Percentiles rank a stretch among this genome's conserved stretches.
These are phyloP conservation scores for Zosterops hypoxanthus DNA, from an alignment of 2,113 vertebrate species.

Conservation along the genomic window DNA sequence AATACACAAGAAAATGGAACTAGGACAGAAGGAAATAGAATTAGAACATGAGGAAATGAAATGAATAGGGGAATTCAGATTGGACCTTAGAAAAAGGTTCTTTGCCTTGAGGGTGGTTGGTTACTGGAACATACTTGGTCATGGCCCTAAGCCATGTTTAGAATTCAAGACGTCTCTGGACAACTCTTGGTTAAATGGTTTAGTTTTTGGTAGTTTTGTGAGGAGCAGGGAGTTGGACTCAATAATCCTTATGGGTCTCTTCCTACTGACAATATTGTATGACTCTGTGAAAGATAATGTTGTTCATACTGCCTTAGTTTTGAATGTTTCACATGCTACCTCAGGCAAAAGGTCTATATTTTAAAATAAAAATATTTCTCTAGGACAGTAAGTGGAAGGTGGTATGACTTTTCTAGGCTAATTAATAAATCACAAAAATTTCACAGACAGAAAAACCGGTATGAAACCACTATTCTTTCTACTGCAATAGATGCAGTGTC, in stretches of 20 bases:
- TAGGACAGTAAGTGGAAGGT: background rate
- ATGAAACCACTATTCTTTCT: background rate
- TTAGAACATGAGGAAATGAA: background rate
- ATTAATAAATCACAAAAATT: background rate
- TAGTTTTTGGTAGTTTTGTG: background rate
- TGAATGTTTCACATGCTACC: background rate
- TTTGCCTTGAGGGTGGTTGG: background rate
- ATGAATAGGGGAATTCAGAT: background rate
- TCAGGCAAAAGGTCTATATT: background rate
- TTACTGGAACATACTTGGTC: background rate
- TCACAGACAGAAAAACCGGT: background rate
- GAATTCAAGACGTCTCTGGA: background rate
- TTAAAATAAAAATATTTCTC: background rate
- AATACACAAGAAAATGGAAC: background rate
- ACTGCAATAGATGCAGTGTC: background rate
- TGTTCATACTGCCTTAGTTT: background rate
- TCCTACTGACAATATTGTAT: background rate
- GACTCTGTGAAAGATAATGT: background rate
- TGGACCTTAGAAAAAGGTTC: background rate
- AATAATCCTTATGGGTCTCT: background rate
- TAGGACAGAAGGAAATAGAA: background rate
- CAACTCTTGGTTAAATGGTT: background rate
- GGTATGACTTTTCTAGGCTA: background rate
- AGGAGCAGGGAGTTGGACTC: background rate
- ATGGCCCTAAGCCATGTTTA: background rate